Evolutionary conservation across 1,140 invertebrate genomes (phyloP).

Genomic region (Tetragnatha versicolor): DNA sequence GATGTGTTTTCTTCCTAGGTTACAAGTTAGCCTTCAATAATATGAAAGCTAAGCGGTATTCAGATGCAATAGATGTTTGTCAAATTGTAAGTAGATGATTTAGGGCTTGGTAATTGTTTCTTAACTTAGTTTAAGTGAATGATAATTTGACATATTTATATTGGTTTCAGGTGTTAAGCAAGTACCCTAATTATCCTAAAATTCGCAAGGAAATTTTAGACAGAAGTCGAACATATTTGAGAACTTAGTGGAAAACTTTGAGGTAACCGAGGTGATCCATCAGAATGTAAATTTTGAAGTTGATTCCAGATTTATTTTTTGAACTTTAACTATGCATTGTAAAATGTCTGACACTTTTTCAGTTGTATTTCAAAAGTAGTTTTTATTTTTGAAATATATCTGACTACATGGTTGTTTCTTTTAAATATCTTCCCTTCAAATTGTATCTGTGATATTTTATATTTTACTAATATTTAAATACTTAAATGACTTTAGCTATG

Average conservation of each 20-base stretch:
- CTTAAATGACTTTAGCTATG: no score
- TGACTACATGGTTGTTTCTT: no score
- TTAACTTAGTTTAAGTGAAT: neutral
- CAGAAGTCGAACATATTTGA: conserved; percentile 85
- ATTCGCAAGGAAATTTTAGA: conserved; percentile 93
- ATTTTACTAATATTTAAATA: no score
- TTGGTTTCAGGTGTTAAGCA: conserved; percentile 71
- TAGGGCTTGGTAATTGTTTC: neutral
- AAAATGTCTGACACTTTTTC: no score
- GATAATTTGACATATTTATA: conserved; percentile 22
- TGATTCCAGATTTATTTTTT: no score
- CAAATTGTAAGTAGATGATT: conserved; percentile 70
- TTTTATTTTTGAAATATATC: no score
- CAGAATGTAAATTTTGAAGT: no score
- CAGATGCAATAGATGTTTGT: conserved; percentile 85
- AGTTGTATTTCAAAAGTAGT: no score
- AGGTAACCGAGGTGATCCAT: no score
- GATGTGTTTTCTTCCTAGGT: conserved; percentile 70
- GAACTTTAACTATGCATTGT: no score
- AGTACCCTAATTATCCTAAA: conserved; percentile 87
- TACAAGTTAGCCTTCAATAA: conserved; percentile 92
- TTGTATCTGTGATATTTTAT: no score
- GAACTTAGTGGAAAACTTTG: conserved; percentile 72
- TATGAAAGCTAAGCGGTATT: conserved; percentile 88
- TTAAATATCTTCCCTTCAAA: no score